These are phyloP conservation scores for Malurus melanocephalus DNA, from an alignment of 2,113 vertebrate genomes.

Conservation along the genomic window DNA sequence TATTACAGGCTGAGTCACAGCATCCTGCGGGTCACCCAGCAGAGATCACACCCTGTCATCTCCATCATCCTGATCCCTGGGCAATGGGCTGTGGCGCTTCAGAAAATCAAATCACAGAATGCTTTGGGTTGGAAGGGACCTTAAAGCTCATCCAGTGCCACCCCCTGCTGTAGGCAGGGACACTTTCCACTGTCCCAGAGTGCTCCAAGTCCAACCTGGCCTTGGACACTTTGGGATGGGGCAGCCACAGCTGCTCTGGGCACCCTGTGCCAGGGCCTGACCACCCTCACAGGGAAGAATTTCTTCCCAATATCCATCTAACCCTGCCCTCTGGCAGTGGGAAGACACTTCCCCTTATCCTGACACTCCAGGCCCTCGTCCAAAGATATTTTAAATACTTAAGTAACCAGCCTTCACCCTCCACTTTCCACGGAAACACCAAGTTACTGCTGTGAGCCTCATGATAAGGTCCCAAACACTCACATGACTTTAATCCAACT, in stretches of 20 bases:
- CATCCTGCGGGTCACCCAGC: background rate
- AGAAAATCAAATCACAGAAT: background rate
- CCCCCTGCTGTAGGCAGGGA: background rate
- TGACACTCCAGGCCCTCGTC: background rate
- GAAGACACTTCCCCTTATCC: background rate
- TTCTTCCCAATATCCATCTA: background rate
- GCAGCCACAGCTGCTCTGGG: background rate
- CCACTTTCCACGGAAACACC: fast-evolving
- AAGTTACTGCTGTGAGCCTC: background rate
- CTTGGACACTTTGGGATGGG: background rate
- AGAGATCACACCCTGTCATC: background rate
- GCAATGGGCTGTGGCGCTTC: background rate
- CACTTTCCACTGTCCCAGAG: fast-evolving
- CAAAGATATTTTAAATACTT: background rate
- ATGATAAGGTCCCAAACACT: background rate
- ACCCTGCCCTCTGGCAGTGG: background rate
- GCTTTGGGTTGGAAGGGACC: background rate
- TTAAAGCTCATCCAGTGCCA: background rate
- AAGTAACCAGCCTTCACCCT: background rate
- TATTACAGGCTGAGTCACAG: background rate
- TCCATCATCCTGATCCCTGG: fast-evolving
- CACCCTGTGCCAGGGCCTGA: background rate
- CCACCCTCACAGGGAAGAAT: background rate
- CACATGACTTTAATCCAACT: background rate
- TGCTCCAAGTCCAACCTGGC: background rate